Evolutionary conservation across 2,797 vertebrate species (phyloP).

Genomic region (Halcyon leucocephala): DNA sequence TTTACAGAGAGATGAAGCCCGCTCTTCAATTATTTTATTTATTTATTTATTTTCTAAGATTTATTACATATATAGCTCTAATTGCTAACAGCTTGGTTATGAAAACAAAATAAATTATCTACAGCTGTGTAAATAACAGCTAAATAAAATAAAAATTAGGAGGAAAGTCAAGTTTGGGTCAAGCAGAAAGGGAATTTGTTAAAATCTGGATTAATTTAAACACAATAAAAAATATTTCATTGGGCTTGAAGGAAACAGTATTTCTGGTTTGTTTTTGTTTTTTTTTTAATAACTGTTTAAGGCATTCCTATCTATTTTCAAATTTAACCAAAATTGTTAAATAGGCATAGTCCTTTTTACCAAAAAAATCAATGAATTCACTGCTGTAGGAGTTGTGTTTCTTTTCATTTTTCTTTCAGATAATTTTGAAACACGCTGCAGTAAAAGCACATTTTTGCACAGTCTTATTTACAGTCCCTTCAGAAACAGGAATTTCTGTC

Average conservation of each 20-base stretch:
- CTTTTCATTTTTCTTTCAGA: not conserved
- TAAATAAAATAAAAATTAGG: not conserved
- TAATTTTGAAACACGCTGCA: not conserved
- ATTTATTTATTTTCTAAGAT: not conserved
- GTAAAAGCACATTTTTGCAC: not conserved
- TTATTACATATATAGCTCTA: not conserved
- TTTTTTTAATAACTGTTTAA: not conserved
- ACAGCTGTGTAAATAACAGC: not conserved
- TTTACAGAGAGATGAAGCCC: not conserved
- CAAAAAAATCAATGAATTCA: not conserved
- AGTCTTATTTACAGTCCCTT: not conserved
- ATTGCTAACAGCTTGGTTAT: not conserved
- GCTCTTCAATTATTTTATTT: not conserved
- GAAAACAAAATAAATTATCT: slow-evolving; percentile 7
- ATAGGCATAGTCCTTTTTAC: not conserved
- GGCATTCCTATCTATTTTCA: not conserved
- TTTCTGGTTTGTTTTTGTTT: not conserved
- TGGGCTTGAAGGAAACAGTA: not conserved
- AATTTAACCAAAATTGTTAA: not conserved
- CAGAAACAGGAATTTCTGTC: not conserved
- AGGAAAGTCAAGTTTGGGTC: not conserved
- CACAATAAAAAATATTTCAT: not conserved
- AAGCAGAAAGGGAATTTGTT: not conserved
- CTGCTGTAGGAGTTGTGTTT: not conserved
- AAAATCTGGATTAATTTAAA: not conserved